phyloP scores from a whole-genome alignment of 2,113 vertebrate species.

The Colistium nudipinnis region DNA sequence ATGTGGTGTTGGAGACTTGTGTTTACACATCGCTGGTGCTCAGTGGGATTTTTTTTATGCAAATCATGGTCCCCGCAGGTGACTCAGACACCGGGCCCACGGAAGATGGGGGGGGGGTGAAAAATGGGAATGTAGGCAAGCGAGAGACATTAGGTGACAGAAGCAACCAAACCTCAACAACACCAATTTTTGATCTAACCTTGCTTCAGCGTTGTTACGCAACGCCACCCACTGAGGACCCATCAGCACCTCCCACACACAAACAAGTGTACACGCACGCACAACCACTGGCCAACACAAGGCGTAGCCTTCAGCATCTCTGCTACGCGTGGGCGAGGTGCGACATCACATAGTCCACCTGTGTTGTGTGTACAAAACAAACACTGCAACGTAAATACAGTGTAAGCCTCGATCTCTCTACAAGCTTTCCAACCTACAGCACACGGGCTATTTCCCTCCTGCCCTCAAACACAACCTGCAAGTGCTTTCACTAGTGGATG shows the following conservation, averaged over 20 bases:
- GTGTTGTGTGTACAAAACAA: slow-evolving; percentile 54
- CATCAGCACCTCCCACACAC: slow-evolving; percentile 55
- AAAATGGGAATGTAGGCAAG: not conserved
- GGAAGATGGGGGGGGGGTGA: slow-evolving; percentile 16
- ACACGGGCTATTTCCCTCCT: no score
- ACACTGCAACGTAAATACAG: slow-evolving; percentile 18
- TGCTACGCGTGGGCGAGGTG: slow-evolving; percentile 60
- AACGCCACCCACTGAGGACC: slow-evolving; percentile 69
- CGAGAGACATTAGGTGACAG: slow-evolving; percentile 10
- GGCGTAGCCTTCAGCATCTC: slow-evolving; percentile 58
- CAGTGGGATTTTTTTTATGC: slow-evolving; percentile 31
- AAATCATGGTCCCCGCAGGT: slow-evolving; percentile 31
- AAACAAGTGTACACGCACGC: slow-evolving; percentile 34
- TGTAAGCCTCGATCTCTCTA: not conserved
- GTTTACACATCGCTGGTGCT: slow-evolving; percentile 36
- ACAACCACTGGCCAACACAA: slow-evolving; percentile 45
- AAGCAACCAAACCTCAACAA: not conserved
- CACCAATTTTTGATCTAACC: slow-evolving; percentile 35
- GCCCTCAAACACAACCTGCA: not conserved
- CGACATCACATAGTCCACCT: slow-evolving; percentile 69
- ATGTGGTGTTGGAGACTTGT: slow-evolving; percentile 15
- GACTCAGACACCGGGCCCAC: slow-evolving; percentile 39
- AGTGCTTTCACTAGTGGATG: not conserved
- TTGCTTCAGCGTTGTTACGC: slow-evolving; percentile 60
- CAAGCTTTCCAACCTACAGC: not conserved